A percentile compares a stretch with the other conserved stretches of the same genome.
Conservation (phyloP, 2,888 invertebrate genomes). For the Mechanitis messenoides region DNA sequence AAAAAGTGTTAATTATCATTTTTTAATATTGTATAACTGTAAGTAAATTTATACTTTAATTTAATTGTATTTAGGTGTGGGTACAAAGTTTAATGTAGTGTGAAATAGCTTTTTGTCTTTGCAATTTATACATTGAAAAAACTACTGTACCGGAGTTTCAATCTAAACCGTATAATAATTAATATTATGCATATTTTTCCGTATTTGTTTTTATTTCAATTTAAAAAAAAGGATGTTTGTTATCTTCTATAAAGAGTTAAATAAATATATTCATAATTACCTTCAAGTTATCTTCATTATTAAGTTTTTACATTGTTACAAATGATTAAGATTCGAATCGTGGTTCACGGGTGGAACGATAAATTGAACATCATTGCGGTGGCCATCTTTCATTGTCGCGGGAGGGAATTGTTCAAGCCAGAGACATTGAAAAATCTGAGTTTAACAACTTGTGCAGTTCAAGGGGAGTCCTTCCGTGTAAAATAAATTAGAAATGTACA, state of each 20-base stretch:
- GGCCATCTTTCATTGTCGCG: conserved; percentile 17
- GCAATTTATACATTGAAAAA: too few species aligned
- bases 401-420: not conserved
- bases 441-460: conserved; percentile 8
- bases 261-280: not conserved
- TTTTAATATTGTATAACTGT: not conserved
- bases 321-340: conserved; percentile 11
- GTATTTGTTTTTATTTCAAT: too few species aligned
- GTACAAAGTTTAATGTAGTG: too few species aligned
- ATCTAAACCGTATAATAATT: too few species aligned
- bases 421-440: conserved; percentile 8
- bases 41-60: not conserved
- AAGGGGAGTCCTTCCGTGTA: not conserved
- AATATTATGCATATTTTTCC: too few species aligned
- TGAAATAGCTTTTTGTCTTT: too few species aligned
- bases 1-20: conserved; percentile 42
- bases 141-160: too few species aligned
- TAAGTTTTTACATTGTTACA: conserved; percentile 8
- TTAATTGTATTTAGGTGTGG: too few species aligned
- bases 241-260: not conserved
- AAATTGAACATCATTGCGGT: conserved; percentile 11
- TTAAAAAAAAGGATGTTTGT: too few species aligned
- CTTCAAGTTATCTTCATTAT: not conserved
- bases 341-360: conserved; percentile 13
- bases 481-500: not conserved